Evolutionary conservation across 2,113 vertebrate species (phyloP), one percentile per base, ranked within the genome.

Genomic region (Perca flavescens): DNA sequence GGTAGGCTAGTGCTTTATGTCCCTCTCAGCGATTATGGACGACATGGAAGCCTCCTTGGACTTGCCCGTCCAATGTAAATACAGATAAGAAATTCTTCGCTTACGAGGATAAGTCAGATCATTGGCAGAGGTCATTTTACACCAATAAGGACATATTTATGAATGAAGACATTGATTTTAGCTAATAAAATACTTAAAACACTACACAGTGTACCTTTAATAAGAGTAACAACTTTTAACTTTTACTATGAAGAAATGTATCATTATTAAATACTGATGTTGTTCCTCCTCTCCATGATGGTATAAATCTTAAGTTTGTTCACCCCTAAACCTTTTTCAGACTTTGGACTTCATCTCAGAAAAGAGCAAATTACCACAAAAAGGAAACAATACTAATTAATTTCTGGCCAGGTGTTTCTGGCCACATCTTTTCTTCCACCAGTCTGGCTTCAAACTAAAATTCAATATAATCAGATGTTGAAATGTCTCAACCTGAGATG

Each of bases 401-500:
- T 64, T 36, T 52, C 53, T 31, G 15, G 2, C 43, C 54, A 79
- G n/a, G n/a, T 65, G 16, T 50, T 36, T 25, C 25, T 25, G 25
- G 25, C 1, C 4, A 49, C 31, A 40, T 15, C 4, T 28, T 78
- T 77, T 57, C 40, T 6, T 8, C 43, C 4, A 34, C 21, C 15
- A 69, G 54, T 80, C 53, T 22, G 19, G 43, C 14, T 34, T 68
- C 17, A n/a, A 40, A 58, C 50, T 57, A 49, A 61, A 81, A 83
- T 74, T 73, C 10, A 1, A 77, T 82, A 72, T 74, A 16, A 47
- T 88, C 65, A 53, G 50, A 86, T n/a, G 58, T 50, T 84, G 70
- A 85, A 89, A 79, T 60, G 57, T 78, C 52, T 65, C 63, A 22
- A 63, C 54, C 54, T 78, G 85, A 83, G 77, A 78, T 15, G 21